Base-by-base conservation (phyloP, 2,113 vertebrate species). In the Oncorhynchus tshawytscha region DNA sequence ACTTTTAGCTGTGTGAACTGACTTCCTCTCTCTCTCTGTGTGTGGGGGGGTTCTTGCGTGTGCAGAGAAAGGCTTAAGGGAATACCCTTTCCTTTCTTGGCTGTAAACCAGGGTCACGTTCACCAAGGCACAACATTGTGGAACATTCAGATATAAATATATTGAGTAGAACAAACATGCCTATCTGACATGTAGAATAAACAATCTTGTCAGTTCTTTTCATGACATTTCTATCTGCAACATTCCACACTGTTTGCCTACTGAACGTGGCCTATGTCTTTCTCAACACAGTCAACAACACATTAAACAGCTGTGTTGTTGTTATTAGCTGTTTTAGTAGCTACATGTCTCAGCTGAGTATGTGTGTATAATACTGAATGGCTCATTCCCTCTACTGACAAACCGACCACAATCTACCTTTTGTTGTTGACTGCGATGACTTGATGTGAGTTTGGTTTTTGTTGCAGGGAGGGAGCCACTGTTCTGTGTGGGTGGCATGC, bases 21-120 rank as follows among this genome's bases (percentile, higher is more conserved):
- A 54, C 93, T 94, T 94, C 93, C 93, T 94, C 92, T 81, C 83
- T 77, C 27, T 27, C 69, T 22, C 1, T 51, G 49, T 51, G 3
- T 49, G 48, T 49, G 45, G 0, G 13, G 3, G 49, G 15, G 49
- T 51, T 34, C 34, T 34, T 5, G 34, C 34, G 0, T 85, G 79
- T 66, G 71, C 25, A 62, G 78, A 90, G 86, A 86, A 81, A 80
- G 62, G 67, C 75, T 48, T 12, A 62, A 89, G 88, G 91, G 91
- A 86, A 94, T 91, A 82, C 85, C 91, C 87, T 75, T 83, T 81
- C 48, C 59, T 74, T 69, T 78, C 73, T 54, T 39, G 27, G 71
- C 51, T 82, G 51, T 54, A 54, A 54, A 18, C 4, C 51, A 54
- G 51, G 51, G 51, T 45, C 2, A 11, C 2, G 39, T 54, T 54